phyloP scores from a whole-genome alignment of 2,113 vertebrate species.

The Ctenodactylus gundi region DNA sequence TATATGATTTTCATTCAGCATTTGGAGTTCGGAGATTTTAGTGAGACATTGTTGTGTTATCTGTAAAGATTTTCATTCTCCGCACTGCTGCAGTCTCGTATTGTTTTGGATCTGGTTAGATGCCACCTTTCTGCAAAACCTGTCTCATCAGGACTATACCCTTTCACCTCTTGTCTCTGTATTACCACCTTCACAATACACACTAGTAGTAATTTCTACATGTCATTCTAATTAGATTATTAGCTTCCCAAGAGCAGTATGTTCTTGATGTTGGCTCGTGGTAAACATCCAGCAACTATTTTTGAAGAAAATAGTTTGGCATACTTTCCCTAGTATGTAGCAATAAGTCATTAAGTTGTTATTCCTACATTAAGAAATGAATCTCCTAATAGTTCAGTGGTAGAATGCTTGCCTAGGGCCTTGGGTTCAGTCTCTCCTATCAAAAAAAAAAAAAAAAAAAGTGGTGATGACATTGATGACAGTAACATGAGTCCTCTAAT shows the following conservation, averaged over 20 bases:
- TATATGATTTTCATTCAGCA: background rate
- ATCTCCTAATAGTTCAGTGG: background rate
- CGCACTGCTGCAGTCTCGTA: background rate
- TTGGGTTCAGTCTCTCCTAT: background rate
- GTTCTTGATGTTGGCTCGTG: background rate
- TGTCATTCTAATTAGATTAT: slow-evolving; percentile 16
- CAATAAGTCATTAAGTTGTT: background rate
- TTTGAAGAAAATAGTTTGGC: slow-evolving; percentile 19
- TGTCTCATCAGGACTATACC: background rate
- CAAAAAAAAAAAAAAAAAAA: background rate
- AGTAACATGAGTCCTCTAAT: background rate
- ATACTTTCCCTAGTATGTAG: background rate
- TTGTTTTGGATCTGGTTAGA: background rate
- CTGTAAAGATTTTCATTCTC: background rate
- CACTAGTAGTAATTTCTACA: background rate
- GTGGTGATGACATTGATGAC: no score
- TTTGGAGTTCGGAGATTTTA: background rate
- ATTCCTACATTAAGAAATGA: slow-evolving; percentile 42
- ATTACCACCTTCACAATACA: background rate
- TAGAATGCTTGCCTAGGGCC: background rate
- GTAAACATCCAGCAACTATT: background rate
- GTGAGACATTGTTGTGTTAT: background rate
- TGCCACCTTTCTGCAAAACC: background rate
- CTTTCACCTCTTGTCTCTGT: background rate
- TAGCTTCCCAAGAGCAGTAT: background rate